Conservation (phyloP, 2,113 vertebrate species). For the Garra rufa region DNA sequence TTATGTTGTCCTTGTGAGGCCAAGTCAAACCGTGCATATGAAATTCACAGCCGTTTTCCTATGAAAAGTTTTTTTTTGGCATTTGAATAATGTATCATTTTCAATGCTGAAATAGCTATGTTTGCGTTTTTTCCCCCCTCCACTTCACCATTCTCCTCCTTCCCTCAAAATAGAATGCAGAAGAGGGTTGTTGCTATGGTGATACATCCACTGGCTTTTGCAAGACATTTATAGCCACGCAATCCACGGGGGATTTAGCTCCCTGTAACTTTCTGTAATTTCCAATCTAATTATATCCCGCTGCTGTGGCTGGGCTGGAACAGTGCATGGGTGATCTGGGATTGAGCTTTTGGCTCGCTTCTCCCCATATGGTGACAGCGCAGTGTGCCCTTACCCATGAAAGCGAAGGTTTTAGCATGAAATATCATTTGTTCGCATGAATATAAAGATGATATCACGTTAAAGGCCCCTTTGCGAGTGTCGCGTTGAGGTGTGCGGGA, state of each 20-base stretch:
- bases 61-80: conserved; percentile 60
- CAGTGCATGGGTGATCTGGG: conserved; percentile 46
- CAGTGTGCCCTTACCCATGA: conserved; percentile 27
- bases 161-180: conserved; percentile 79
- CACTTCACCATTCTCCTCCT: conserved; percentile 51
- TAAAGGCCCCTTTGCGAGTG: neutral
- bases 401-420: conserved; percentile 29
- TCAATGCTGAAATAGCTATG: conserved; percentile 73
- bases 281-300: conserved; percentile 83
- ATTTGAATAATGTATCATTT: conserved; percentile 79
- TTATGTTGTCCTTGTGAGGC: conserved; percentile 27
- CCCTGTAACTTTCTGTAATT: conserved; percentile 83
- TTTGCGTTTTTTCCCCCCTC: conserved; percentile 71
- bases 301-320: conserved; percentile 58
- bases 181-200: conserved; percentile 84
- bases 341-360: conserved; percentile 35
- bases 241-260: conserved; percentile 78
- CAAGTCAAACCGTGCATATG: conserved; percentile 36
- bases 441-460: conserved; percentile 37
- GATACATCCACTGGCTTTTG: conserved; percentile 82
- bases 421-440: conserved; percentile 36
- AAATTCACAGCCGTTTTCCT: conserved; percentile 40
- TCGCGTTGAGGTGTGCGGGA: neutral
- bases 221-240: conserved; percentile 82
- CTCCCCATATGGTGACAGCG: conserved; percentile 28